Conservation (phyloP, 2,797 vertebrate genomes). For the Alectoris magna region DNA sequence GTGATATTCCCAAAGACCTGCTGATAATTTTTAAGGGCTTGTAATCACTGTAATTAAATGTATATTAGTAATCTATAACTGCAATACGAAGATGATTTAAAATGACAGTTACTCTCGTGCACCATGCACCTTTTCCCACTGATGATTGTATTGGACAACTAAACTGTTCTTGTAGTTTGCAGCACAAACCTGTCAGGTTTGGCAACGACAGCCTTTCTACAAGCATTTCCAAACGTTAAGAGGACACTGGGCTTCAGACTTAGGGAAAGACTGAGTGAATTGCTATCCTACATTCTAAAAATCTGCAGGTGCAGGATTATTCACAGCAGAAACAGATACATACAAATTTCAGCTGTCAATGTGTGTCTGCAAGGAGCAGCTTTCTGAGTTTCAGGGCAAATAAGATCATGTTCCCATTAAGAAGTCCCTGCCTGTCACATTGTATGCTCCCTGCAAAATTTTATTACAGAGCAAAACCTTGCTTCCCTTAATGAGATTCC, state of each 20-base stretch:
- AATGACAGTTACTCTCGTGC: slow-evolving; percentile 1
- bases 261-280: background rate
- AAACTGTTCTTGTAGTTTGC: background rate
- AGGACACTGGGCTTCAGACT: background rate
- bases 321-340: background rate
- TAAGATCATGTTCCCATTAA: background rate
- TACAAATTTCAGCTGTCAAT: background rate
- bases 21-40: slow-evolving; percentile 22
- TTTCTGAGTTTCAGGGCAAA: background rate
- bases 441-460: background rate
- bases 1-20: slow-evolving; percentile 15
- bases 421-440: background rate
- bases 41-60: slow-evolving; percentile 24
- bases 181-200: background rate
- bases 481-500: slow-evolving; percentile 18
- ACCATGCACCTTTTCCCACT: background rate
- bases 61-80: slow-evolving; percentile 40
- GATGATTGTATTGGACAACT: background rate
- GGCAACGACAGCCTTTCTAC: background rate
- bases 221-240: background rate
- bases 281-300: background rate
- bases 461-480: background rate
- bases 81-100: slow-evolving; percentile 4
- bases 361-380: background rate
- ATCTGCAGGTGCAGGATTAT: background rate